Conservation (phyloP, 2,888 invertebrate genomes). For the Sarcophaga carnaria region DNA sequence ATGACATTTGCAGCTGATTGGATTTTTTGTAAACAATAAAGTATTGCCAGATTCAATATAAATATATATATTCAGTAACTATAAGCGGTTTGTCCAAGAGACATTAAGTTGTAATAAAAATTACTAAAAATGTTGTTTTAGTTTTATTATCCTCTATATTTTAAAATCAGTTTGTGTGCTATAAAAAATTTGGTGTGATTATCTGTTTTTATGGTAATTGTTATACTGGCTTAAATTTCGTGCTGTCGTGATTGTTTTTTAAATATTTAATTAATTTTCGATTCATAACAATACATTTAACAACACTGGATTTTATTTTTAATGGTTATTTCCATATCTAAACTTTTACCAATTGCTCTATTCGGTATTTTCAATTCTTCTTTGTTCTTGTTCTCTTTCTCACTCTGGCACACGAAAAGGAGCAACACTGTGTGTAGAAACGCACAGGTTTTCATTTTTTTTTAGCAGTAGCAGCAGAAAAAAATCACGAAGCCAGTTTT, state of each 20-base stretch:
- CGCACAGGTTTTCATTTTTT: slow-evolving; percentile 57
- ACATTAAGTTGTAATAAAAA: not conserved
- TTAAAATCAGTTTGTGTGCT: too few species aligned
- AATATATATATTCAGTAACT: too few species aligned
- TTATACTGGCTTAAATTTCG: too few species aligned
- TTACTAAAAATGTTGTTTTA: not conserved
- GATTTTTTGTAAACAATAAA: not conserved
- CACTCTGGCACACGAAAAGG: slow-evolving; percentile 1
- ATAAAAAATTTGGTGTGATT: too few species aligned
- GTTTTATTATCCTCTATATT: too few species aligned
- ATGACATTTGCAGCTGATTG: slow-evolving; percentile 58
- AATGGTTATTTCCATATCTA: too few species aligned
- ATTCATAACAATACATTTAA: too few species aligned
- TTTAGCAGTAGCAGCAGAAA: slow-evolving; percentile 50
- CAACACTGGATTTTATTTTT: too few species aligned
- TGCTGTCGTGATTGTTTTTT: too few species aligned
- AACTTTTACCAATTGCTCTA: slow-evolving; percentile 1
- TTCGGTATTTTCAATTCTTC: slow-evolving; percentile 37
- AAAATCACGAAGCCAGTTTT: slow-evolving; percentile 61
- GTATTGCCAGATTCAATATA: slow-evolving; percentile 26
- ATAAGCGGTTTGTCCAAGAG: not conserved
- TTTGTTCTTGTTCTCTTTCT: slow-evolving; percentile 12
- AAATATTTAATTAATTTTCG: too few species aligned
- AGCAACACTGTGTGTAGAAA: slow-evolving; percentile 55
- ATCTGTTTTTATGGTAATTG: too few species aligned